Evolutionary conservation across 2,888 invertebrate species (phyloP).

Genomic region (Exephanes ischioxanthus): DNA sequence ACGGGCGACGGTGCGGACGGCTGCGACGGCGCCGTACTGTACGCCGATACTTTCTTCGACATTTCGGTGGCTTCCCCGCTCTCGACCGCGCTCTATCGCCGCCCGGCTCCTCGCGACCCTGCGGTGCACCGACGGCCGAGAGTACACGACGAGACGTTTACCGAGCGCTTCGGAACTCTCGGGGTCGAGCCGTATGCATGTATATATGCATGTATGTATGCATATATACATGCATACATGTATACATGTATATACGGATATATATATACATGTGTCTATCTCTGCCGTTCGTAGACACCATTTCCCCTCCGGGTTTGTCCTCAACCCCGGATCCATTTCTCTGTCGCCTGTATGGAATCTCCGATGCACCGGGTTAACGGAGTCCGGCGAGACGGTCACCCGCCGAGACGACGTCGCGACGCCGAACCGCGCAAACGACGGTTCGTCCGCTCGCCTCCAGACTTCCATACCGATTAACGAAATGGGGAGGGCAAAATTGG

Average conservation of each 20-base stretch:
- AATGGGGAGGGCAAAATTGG: background rate
- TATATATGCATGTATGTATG: background rate
- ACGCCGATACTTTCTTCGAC: constrained; percentile 65
- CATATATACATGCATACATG: background rate
- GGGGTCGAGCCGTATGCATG: constrained; percentile 3
- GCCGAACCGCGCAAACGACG: constrained; percentile 38
- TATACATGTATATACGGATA: background rate
- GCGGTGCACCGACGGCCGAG: constrained; percentile 70
- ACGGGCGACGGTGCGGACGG: constrained; percentile 57
- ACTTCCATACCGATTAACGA: constrained; percentile 20
- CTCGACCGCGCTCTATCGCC: constrained; percentile 33
- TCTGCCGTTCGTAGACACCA: constrained; percentile 1
- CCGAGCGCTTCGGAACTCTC: constrained; percentile 18
- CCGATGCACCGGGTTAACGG: constrained; percentile 35
- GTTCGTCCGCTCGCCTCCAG: constrained; percentile 27
- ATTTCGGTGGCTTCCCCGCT: constrained; percentile 70
- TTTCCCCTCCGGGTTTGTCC: constrained; percentile 68
- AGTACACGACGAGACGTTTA: constrained; percentile 65
- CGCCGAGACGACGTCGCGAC: constrained; percentile 45
- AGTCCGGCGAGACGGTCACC: constrained; percentile 51
- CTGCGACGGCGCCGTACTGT: constrained; percentile 60
- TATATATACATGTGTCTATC: too few relatives aligned
- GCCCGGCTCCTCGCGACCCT: constrained; percentile 43
- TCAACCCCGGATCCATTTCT: constrained; percentile 65
- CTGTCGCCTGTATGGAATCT: constrained; percentile 57